Conservation (phyloP, 2,888 invertebrate species). For the Sminthurinus aureus region DNA sequence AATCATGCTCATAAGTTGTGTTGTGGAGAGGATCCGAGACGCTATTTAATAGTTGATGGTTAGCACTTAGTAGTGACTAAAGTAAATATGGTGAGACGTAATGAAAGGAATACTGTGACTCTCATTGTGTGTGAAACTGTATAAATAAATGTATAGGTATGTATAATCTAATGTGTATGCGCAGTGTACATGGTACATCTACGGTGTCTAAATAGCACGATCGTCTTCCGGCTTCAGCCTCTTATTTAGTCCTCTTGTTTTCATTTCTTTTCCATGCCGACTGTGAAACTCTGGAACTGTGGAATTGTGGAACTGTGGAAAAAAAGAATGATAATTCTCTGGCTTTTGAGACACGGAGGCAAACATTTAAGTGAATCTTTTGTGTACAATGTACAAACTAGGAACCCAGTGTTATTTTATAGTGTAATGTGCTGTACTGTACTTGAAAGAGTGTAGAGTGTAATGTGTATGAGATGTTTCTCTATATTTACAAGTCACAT, state of each 20-base stretch:
- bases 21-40: neutral
- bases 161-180: neutral
- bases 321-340: neutral
- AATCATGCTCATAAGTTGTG: neutral
- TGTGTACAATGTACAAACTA: no score
- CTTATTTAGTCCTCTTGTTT: neutral
- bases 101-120: slow-evolving; percentile 23
- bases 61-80: slow-evolving; percentile 16
- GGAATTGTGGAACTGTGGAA: neutral
- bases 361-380: slow-evolving; percentile 2
- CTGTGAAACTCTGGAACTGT: neutral
- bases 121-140: neutral
- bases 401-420: no score
- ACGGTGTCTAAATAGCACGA: neutral
- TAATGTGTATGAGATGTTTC: no score
- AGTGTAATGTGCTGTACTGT: no score
- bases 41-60: slow-evolving; percentile 30
- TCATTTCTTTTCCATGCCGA: neutral
- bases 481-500: no score
- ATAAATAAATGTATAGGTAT: neutral
- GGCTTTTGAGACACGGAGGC: neutral
- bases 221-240: neutral
- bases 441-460: slow-evolving; percentile 4
- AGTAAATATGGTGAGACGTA: slow-evolving; percentile 27
- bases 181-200: neutral